Base-by-base conservation (phyloP, 1,140 invertebrate species). In the Thereuonema tuberculata region DNA sequence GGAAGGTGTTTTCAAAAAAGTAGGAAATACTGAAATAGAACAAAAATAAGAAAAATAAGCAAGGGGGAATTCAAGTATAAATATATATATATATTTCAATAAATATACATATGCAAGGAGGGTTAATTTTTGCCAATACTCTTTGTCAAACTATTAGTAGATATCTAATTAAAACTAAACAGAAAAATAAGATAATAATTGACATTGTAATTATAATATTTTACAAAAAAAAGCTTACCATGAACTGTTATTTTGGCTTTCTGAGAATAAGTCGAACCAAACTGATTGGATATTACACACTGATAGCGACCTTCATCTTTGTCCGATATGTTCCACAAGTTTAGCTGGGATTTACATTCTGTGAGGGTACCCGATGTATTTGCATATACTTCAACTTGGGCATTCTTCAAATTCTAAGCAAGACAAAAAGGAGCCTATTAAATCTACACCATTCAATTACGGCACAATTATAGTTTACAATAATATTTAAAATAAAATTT, bases 271-370 rank as follows among this genome's bases (percentile, higher is more conserved):
- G 85, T 86, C 12, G 86, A 87, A 3, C 93, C 93, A 76, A 86
- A 94, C 59, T 80, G 81, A 70, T 96, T 97, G 0, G 84, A 83
- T 1, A 93, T 88, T 61, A 94, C 82, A 76, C 93, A 98, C 70
- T 98, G 93, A 75, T 96, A 97, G 69, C 80, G 81, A 1, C 92
- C 93, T 64, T 84, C 84, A 72, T 93, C 81, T 15, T 77, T 74
- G 71, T 89, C 81, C 20, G 82, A 81, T 0, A 92, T 80, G 68
- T 86, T 84, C 15, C 71, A 72, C 49, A 95, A 78, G 31, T 82
- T 75, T 28, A 93, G 75, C n/a, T 77, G 70, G 5, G 87, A 88
- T 14, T 80, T 81, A 27, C 54, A 55, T 23, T 23, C 49, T 3
- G 50, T 54, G 29, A 60, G 37, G 27, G 3, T 28, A 9, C 28